These are phyloP conservation scores for Acanthurus tractus DNA, from an alignment of 2,797 vertebrate species.

Conservation along the genomic window DNA sequence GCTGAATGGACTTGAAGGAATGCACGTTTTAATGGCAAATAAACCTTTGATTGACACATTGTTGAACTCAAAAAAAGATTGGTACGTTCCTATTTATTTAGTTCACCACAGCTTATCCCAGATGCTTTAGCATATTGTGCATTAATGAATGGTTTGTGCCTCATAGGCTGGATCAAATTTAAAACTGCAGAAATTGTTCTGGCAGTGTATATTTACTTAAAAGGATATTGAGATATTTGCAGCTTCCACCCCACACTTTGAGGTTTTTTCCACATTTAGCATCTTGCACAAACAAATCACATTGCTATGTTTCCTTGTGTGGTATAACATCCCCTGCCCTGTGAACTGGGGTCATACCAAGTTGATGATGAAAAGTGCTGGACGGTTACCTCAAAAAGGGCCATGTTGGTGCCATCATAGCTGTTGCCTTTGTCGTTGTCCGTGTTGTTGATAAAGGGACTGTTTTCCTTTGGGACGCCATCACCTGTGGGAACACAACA, in stretches of 20 bases:
- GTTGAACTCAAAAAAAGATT: constrained; percentile 24
- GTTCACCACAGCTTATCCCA: constrained; percentile 5
- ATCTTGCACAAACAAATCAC: constrained; percentile 11
- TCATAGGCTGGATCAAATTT: constrained; percentile 4
- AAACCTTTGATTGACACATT: constrained; percentile 24
- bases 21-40: constrained; percentile 33
- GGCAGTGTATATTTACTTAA: not conserved
- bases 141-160: constrained; percentile 24
- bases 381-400: constrained; percentile 92
- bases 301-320: not conserved
- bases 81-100: constrained; percentile 26
- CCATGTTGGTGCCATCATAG: constrained; percentile 97
- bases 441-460: constrained; percentile 91
- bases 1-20: constrained; percentile 35
- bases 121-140: constrained; percentile 10
- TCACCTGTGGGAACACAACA: constrained; percentile 85
- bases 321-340: not conserved
- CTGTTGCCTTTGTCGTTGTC: constrained; percentile 86
- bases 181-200: constrained; percentile 4
- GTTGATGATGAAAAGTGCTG: not conserved
- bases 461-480: constrained; percentile 90
- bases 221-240: constrained; percentile 4
- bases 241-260: constrained; percentile 12
- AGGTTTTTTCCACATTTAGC: constrained; percentile 1
- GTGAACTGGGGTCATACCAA: not conserved